Evolutionary conservation across 2,113 vertebrate genomes (phyloP).

Genomic region (Cathartes aura): DNA sequence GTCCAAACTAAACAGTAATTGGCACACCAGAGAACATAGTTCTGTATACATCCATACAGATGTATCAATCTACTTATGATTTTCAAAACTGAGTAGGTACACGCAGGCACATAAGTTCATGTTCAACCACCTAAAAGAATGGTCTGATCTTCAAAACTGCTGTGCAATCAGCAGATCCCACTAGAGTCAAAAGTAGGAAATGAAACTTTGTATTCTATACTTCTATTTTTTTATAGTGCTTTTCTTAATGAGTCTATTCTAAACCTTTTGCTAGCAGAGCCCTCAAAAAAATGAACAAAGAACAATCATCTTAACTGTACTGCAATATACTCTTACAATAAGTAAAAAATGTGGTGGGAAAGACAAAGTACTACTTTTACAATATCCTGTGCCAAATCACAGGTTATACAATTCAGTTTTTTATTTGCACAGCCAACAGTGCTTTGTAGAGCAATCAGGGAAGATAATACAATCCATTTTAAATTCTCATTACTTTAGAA

Average conservation of each 20-base stretch:
- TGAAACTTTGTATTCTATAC: background rate
- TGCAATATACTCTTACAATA: slow-evolving; percentile 10
- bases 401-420: slow-evolving; percentile 22
- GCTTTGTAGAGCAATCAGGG: slow-evolving; percentile 45
- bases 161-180: background rate
- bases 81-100: background rate
- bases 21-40: background rate
- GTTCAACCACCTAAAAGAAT: background rate
- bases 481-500: slow-evolving; percentile 60
- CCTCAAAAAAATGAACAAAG: background rate
- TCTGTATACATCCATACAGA: background rate
- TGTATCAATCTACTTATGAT: fast-evolving
- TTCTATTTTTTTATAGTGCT: background rate
- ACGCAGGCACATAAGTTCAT: fast-evolving
- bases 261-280: background rate
- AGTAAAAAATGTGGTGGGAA: slow-evolving; percentile 38
- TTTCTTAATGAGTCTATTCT: slow-evolving; percentile 12
- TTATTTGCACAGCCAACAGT: slow-evolving; percentile 45
- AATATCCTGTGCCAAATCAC: slow-evolving; percentile 41
- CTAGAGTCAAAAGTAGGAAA: background rate
- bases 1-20: background rate
- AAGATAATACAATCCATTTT: slow-evolving; percentile 56
- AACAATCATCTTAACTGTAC: slow-evolving; percentile 4
- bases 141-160: background rate
- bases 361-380: slow-evolving; percentile 27